phyloP scores from a whole-genome alignment of 2,797 vertebrate species.

The Enteromius afrohamiltoni region DNA sequence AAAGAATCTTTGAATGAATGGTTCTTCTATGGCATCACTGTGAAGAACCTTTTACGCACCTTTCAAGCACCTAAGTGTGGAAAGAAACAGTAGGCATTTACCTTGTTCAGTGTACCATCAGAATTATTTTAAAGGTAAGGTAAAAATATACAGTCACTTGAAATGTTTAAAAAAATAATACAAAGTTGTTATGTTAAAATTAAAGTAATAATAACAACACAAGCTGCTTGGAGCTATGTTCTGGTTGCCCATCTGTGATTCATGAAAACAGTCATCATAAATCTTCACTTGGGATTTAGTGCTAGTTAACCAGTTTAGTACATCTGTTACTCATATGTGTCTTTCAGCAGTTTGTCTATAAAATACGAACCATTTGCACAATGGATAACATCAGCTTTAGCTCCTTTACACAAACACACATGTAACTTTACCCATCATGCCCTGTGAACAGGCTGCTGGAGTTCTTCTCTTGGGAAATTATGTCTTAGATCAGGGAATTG shows the following conservation, averaged over 20 bases:
- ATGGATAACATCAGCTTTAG: conserved; percentile 27
- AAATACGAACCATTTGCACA: conserved; percentile 17
- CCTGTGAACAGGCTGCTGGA: background rate
- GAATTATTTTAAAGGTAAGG: background rate
- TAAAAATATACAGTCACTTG: background rate
- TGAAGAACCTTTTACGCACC: too few species aligned
- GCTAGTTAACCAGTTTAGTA: conserved; percentile 12
- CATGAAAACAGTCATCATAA: conserved; percentile 50
- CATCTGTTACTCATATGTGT: conserved; percentile 21
- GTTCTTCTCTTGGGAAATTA: background rate
- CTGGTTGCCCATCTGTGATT: conserved; percentile 49
- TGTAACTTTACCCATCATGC: conserved; percentile 21
- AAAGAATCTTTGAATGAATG: too few species aligned
- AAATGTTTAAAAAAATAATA: background rate
- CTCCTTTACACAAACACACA: conserved; percentile 31
- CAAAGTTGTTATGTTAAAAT: background rate
- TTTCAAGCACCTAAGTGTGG: too few species aligned
- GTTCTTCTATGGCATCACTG: too few species aligned
- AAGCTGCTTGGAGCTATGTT: conserved; percentile 34
- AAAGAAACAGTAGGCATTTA: background rate
- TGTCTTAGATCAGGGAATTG: conserved; percentile 1
- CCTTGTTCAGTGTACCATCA: background rate
- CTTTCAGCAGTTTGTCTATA: conserved; percentile 20
- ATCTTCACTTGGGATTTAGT: conserved; percentile 37
- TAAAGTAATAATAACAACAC: background rate